Conservation (phyloP, 2,888 invertebrate genomes). For the Drosophila helvetica region DNA sequence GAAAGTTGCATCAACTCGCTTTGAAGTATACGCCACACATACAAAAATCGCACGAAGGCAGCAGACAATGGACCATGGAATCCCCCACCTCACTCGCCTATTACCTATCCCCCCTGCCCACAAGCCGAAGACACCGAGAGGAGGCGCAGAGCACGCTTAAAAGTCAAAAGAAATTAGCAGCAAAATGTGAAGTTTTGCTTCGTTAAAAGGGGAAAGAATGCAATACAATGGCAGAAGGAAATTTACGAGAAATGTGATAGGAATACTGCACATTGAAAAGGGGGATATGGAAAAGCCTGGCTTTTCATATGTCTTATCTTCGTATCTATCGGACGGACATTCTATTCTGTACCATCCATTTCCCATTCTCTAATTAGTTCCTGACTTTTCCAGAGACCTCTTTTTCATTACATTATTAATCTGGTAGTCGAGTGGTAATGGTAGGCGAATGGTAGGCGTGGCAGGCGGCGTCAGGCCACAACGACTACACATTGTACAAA, state of each 20-base stretch:
- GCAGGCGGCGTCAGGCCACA: slow-evolving; percentile 5
- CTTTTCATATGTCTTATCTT: too few relatives aligned
- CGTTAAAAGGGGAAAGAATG: neutral
- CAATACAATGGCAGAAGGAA: neutral
- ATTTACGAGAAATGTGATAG: neutral
- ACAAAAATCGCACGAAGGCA: slow-evolving; percentile 26
- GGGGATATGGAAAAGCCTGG: too few relatives aligned
- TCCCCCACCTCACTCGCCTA: neutral
- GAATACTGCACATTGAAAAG: neutral
- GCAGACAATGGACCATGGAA: slow-evolving; percentile 6
- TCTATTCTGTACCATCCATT: neutral
- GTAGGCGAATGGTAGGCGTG: neutral
- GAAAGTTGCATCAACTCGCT: slow-evolving; percentile 76
- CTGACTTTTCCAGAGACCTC: neutral
- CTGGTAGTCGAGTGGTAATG: too few relatives aligned
- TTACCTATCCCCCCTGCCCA: neutral
- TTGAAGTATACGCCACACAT: slow-evolving; percentile 61
- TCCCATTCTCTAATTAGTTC: neutral
- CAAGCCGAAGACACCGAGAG: slow-evolving; percentile 16
- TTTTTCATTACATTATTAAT: neutral
- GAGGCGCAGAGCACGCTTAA: slow-evolving; percentile 59
- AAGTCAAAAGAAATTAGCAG: slow-evolving; percentile 66
- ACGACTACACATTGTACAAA: slow-evolving; percentile 24
- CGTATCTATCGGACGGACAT: too few relatives aligned
- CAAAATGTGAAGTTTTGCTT: slow-evolving; percentile 31